Conservation (phyloP, 2,797 vertebrate genomes). For the Merluccius polli region DNA sequence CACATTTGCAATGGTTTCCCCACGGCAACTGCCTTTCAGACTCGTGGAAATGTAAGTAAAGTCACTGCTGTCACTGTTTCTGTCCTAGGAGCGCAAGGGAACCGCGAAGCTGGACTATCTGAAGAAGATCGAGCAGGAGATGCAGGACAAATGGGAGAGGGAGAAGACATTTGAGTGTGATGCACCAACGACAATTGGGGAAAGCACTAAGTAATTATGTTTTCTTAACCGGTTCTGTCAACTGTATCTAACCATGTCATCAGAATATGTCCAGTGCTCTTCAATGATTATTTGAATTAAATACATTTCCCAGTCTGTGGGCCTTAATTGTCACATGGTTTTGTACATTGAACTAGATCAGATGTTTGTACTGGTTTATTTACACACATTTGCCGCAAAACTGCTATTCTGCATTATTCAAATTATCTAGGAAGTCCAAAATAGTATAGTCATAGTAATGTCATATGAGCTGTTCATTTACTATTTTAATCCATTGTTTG, state of each 20-base stretch:
- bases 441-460: not conserved
- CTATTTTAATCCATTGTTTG: not conserved
- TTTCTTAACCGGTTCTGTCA: not conserved
- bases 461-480: not conserved
- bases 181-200: constrained; percentile 63
- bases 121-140: constrained; percentile 87
- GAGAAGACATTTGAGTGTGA: constrained; percentile 81
- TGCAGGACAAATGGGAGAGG: constrained; percentile 89
- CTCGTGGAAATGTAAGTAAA: not conserved
- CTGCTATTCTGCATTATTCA: not conserved
- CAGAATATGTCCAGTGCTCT: not conserved
- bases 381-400: not conserved
- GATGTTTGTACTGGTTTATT: not conserved
- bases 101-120: constrained; percentile 93
- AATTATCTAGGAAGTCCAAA: not conserved
- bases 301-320: not conserved
- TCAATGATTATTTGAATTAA: not conserved
- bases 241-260: not conserved
- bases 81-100: constrained; percentile 87
- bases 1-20: not conserved
- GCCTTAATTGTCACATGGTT: not conserved
- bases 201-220: constrained; percentile 63
- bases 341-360: not conserved
- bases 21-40: no score
- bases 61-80: not conserved